A percentile compares a stretch with the other conserved stretches of the same genome.
Conservation (phyloP, 2,797 vertebrate genomes). For the Anguilla anguilla region DNA sequence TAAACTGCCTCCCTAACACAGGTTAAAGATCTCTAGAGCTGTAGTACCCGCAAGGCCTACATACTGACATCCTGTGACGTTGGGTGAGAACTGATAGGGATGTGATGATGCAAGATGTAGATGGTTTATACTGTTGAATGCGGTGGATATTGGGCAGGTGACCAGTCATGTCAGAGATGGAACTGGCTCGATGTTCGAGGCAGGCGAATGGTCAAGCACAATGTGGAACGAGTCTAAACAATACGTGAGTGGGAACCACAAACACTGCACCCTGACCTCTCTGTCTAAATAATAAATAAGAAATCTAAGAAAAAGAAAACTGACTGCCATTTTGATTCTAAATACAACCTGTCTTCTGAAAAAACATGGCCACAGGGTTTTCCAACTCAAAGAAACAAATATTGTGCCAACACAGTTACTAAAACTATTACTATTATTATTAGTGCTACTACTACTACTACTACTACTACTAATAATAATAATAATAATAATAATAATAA, state of each 20-base stretch:
- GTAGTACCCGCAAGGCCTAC: neutral
- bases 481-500: neutral
- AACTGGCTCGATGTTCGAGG: neutral
- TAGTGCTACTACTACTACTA: neutral
- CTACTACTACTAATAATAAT: neutral
- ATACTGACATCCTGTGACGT: neutral
- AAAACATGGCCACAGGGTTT: neutral
- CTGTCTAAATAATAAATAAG: neutral
- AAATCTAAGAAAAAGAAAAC: constrained; percentile 10
- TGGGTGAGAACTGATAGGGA: neutral
- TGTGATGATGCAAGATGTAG: neutral
- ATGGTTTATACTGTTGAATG: neutral
- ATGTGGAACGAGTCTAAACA: neutral
- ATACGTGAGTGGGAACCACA: neutral
- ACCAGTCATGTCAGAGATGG: neutral
- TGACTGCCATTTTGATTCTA: constrained; percentile 12
- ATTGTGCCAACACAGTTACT: neutral
- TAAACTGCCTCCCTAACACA: neutral
- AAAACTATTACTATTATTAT: neutral
- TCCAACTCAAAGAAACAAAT: neutral
- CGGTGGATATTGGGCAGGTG: neutral
- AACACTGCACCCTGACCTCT: neutral
- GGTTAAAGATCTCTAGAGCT: neutral
- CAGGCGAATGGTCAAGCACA: neutral
- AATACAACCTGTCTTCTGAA: constrained; percentile 12